Evolutionary conservation across 2,113 vertebrate genomes (phyloP).

Genomic region (Istiophorus platypterus): DNA sequence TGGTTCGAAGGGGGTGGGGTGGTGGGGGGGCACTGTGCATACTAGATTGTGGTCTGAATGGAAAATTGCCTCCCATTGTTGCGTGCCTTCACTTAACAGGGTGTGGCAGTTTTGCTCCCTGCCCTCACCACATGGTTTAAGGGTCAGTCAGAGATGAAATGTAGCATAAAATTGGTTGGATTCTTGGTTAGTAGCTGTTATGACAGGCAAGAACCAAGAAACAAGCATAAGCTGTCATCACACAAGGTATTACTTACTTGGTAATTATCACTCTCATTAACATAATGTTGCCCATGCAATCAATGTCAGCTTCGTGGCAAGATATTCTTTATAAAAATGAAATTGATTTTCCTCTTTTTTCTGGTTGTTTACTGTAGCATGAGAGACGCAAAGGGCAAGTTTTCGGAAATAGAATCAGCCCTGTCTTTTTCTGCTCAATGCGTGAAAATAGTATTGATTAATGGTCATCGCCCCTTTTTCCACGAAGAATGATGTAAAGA

Average conservation of each 20-base stretch:
- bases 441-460: slow-evolving; percentile 80
- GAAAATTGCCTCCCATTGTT: slow-evolving; percentile 62
- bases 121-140: slow-evolving; percentile 62
- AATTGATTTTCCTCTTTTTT: slow-evolving; percentile 54
- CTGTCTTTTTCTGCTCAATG: slow-evolving; percentile 57
- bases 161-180: slow-evolving; percentile 69
- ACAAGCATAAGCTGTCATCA: slow-evolving; percentile 26
- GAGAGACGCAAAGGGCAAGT: slow-evolving; percentile 60
- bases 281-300: background rate
- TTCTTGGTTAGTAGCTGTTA: slow-evolving; percentile 52
- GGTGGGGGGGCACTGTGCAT: slow-evolving; percentile 47
- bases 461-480: slow-evolving; percentile 72
- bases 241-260: background rate
- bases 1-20: slow-evolving; percentile 61
- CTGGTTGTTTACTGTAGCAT: slow-evolving; percentile 67
- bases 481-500: slow-evolving; percentile 80
- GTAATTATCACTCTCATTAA: slow-evolving; percentile 22
- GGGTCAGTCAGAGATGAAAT: slow-evolving; percentile 70
- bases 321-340: slow-evolving; percentile 17
- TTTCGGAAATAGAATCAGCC: slow-evolving; percentile 71
- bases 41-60: slow-evolving; percentile 52
- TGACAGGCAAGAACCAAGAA: slow-evolving; percentile 48
- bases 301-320: background rate
- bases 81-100: slow-evolving; percentile 72
- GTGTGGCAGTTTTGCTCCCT: slow-evolving; percentile 73